These are phyloP conservation scores for Drosophila dives DNA, from an alignment of 2,888 invertebrate genomes.

Conservation along the genomic window DNA sequence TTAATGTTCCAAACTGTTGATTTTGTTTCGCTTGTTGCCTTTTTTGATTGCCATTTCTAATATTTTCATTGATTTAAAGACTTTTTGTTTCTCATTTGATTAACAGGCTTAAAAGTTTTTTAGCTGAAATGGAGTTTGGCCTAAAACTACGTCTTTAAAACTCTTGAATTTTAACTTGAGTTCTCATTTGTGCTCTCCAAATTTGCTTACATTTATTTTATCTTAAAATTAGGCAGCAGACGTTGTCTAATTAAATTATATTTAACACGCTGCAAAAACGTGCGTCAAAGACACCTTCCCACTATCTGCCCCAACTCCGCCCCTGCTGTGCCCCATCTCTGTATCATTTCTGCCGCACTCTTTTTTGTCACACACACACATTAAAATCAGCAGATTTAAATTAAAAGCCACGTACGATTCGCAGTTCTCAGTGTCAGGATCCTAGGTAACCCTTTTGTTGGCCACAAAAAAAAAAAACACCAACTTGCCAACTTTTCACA, in stretches of 20 bases:
- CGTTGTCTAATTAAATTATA: slow-evolving; percentile 74
- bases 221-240: slow-evolving; percentile 42
- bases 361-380: slow-evolving; percentile 24
- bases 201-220: slow-evolving; percentile 12
- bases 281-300: not conserved
- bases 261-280: slow-evolving; percentile 39
- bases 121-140: not conserved
- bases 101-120: not conserved
- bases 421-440: slow-evolving; percentile 9
- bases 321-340: not conserved
- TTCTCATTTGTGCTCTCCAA: no score
- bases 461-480: not conserved
- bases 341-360: not conserved
- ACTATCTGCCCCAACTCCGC: not conserved
- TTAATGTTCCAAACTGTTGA: slow-evolving; percentile 9
- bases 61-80: not conserved
- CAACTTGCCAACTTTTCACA: slow-evolving; percentile 28
- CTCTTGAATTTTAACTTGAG: not conserved
- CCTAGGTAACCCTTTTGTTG: slow-evolving; percentile 27
- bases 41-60: slow-evolving; percentile 12
- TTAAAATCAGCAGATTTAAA: slow-evolving; percentile 45
- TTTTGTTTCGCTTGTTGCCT: slow-evolving; percentile 16
- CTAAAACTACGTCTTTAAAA: not conserved
- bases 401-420: slow-evolving; percentile 53
- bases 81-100: not conserved